Base-by-base conservation (phyloP, 2,113 vertebrate species). In the Rhombomys opimus region DNA sequence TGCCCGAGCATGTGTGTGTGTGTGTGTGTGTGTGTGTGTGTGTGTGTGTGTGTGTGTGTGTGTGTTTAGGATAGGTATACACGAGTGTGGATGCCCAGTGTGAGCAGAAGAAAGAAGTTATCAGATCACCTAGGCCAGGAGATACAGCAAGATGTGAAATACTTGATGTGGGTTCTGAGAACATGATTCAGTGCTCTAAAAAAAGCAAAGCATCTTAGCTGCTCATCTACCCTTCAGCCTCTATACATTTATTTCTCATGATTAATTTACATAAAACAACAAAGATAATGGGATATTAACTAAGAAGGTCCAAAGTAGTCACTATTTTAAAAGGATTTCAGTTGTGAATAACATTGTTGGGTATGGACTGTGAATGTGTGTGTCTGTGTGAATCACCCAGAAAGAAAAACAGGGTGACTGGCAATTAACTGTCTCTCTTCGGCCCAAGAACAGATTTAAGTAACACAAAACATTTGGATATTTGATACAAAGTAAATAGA, bases 361-460 rank as follows among this genome's bases (percentile, higher is more conserved):
- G 18, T 57, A 5, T n/a, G 1, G 13, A 63, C 0, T 81, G 20
- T 75, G 3, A 1, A 20, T 11, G 0, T 7, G 13, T 30, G 5
- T 54, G 50, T 52, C 9, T 94, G 9, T 61, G 4, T 27, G 54
- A 4, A 17, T 50, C 10, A 50, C 9, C 50, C 59, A 12, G 12
- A 7, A 11, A 10, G 15, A 4, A 82, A 27, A 89, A 3, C 27
- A 20, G 4, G 54, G 25, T 12, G 15, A 11, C 15, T 2, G 5
- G 22, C 2, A 14, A 35, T 18, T 32, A 38, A 14, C 2, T n/a
- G 5, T 54, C 46, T 70, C 1, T 1, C 68, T 13, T 78, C 15
- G 84, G 87, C 72, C 13, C 70, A 35, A 52, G n/a, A 20, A 4
- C 0, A 89, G 25, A 59, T 68, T 91, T 89, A 38, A 80, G 70